These are phyloP conservation scores for Sminthurinus aureus DNA, from an alignment of 2,888 invertebrate species.

Conservation along the genomic window DNA sequence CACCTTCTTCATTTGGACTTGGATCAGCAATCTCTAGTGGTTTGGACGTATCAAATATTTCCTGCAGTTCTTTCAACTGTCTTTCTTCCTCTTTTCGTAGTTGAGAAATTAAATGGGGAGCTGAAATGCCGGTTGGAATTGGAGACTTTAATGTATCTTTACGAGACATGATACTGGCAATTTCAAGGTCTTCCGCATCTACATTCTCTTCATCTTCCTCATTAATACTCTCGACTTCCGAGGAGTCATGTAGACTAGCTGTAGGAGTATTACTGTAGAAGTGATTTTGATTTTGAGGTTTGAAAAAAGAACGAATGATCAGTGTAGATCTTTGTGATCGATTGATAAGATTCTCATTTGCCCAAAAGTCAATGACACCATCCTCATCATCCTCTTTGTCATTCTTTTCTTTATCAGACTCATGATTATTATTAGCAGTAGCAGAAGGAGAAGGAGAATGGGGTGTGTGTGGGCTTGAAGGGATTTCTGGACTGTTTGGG, in stretches of 20 bases:
- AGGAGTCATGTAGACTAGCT: background rate
- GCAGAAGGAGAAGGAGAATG: background rate
- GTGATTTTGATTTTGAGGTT: background rate
- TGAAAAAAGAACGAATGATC: slow-evolving; percentile 27
- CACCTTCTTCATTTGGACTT: background rate
- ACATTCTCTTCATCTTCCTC: slow-evolving; percentile 31
- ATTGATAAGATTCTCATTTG: slow-evolving; percentile 3
- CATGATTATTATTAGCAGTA: background rate
- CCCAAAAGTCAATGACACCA: slow-evolving; percentile 30
- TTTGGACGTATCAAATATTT: slow-evolving; percentile 6
- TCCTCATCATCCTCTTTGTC: slow-evolving; percentile 17
- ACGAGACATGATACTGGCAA: slow-evolving; percentile 27
- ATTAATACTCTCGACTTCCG: slow-evolving; percentile 31
- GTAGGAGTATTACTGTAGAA: background rate
- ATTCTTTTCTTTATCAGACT: background rate
- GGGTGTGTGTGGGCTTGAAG: background rate
- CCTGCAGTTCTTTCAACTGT: background rate
- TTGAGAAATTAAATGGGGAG: background rate
- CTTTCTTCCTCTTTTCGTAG: slow-evolving; percentile 1
- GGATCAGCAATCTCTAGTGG: background rate
- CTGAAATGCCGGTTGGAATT: background rate
- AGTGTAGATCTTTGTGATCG: slow-evolving; percentile 29
- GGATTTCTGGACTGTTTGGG: background rate
- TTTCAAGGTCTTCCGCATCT: slow-evolving; percentile 8
- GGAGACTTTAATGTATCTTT: background rate